These are phyloP conservation scores for Pyrgus malvae DNA, from an alignment of 2,888 invertebrate species.

Conservation along the genomic window DNA sequence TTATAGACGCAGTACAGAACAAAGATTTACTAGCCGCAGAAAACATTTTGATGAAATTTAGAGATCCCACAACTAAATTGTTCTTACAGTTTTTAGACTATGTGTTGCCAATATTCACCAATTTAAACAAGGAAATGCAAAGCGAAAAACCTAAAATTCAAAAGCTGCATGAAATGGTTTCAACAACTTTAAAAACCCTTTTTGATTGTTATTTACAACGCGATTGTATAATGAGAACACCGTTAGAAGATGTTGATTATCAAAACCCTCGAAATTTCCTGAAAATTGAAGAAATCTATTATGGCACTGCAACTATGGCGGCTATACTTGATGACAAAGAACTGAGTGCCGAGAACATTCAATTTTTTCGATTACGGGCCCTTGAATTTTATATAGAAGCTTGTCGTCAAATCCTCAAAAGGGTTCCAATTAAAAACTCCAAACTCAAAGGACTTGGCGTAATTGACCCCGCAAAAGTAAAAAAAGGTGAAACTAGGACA, in stretches of 20 bases:
- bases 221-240: slow-evolving; percentile 31
- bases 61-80: slow-evolving; percentile 30
- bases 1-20: background rate
- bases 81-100: slow-evolving; percentile 31
- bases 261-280: slow-evolving; percentile 30
- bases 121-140: slow-evolving; percentile 37
- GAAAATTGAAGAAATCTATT: slow-evolving; percentile 19
- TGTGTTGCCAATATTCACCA: slow-evolving; percentile 31
- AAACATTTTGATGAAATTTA: slow-evolving; percentile 27
- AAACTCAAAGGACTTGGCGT: no score
- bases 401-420: no score
- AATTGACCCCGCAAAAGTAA: no score
- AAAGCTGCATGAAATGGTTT: slow-evolving; percentile 32
- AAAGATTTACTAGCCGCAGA: slow-evolving; percentile 10
- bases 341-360: no score
- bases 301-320: slow-evolving; percentile 21
- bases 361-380: no score
- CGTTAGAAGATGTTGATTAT: slow-evolving; percentile 36
- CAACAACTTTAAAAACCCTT: slow-evolving; percentile 36
- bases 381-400: no score
- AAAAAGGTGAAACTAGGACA: no score
- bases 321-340: no score
- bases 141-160: slow-evolving; percentile 32
- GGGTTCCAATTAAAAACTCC: no score
- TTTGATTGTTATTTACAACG: slow-evolving; percentile 39